Evolutionary conservation across 92 coral and sea anemone genomes (phyloP).

Genomic region (Heteractis magnifica): DNA sequence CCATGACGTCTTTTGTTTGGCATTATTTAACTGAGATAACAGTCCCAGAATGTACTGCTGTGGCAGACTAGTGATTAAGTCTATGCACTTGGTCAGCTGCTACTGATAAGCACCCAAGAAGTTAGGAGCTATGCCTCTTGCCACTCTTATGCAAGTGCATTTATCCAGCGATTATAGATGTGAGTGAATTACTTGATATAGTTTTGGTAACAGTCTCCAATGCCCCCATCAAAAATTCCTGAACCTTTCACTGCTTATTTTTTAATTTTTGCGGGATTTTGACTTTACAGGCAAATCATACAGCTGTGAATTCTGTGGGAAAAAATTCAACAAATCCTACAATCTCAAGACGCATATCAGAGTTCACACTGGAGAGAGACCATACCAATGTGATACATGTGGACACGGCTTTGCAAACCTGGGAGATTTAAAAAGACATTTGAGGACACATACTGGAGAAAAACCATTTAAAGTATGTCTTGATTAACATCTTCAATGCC

Average conservation of each 20-base stretch:
- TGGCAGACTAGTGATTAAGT: too few relatives aligned
- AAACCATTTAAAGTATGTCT: constrained; percentile 83
- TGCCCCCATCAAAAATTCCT: too few relatives aligned
- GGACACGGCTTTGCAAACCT: constrained; percentile 98
- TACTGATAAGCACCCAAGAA: neutral
- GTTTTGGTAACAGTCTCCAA: too few relatives aligned
- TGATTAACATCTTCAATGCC: too few relatives aligned
- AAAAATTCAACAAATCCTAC: constrained; percentile 93
- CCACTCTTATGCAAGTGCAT: neutral
- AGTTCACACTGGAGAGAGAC: constrained; percentile 97
- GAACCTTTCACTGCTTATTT: neutral
- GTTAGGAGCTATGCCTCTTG: neutral
- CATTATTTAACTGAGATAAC: too few relatives aligned
- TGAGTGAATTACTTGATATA: neutral
- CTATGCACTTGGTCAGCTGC: neutral
- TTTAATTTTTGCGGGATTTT: neutral
- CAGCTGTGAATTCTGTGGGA: constrained; percentile 92
- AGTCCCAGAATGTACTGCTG: too few relatives aligned
- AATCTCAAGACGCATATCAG: constrained; percentile 97
- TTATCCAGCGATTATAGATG: neutral
- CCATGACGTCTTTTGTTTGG: too few relatives aligned
- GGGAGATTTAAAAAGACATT: constrained; percentile 94
- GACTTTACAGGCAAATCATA: constrained; percentile 68
- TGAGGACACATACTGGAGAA: constrained; percentile 96
- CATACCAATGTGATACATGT: constrained; percentile 90